Evolutionary conservation across 2,888 invertebrate species (phyloP), one percentile per base, ranked within the genome.

Genomic region (Ophraella communa): DNA sequence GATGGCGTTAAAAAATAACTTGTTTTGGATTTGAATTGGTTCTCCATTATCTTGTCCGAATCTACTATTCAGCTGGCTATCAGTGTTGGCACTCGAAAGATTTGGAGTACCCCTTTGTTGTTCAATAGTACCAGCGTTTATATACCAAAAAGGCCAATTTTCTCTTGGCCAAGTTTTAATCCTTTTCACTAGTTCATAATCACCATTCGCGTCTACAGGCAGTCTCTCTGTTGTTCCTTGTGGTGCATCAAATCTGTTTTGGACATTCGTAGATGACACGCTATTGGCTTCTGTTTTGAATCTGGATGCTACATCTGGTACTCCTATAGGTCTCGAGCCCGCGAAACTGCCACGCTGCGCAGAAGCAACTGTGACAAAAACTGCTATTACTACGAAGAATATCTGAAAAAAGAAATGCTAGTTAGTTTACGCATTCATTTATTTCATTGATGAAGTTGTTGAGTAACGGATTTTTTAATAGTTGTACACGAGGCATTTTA

Each of bases 111-210:
- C 58, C 59, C 67, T 65, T 10, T 73, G 72, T 23, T 55, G 62
- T 76, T 91, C 89, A 7, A 89, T 84, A 0, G 87, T 87, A 71
- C 88, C 85, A 79, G 89, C 88, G 78, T 92, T 92, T 58, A 91
- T 76, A 65, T 87, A 85, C 91, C 91, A 91, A 80, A 90, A 92
- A 0, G 92, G 92, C 68, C 88, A 87, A 39, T 89, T 83, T 68
- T 91, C 90, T 55, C 84, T 77, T 0, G 91, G 91, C 79, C 89
- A 85, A 33, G 85, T 84, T 75, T 86, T 87, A 23, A 91, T 81
- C 14, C 87, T 81, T 39, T 90, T 85, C 0, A 91, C 82, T 3
- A 89, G 79, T 1, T 86, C 84, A 47, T 78, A 78, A 73, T 91
- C 89, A 1, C 90, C 90, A 30, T 85, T 83, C 0, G 90, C 91